Conservation (phyloP, 2,797 vertebrate species). For the Sorex maritimensis region DNA sequence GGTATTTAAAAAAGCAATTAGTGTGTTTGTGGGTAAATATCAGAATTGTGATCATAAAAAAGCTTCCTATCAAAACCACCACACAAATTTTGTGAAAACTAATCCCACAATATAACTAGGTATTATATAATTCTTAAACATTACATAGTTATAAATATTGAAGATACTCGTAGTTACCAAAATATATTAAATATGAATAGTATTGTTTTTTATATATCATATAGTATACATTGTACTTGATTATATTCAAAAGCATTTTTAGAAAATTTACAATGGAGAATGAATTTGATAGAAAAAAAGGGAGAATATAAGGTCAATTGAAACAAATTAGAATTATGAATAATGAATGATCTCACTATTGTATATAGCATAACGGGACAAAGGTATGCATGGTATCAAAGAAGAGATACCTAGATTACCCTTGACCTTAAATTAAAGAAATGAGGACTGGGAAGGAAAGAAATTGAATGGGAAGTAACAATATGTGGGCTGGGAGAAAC, state of each 20-base stretch:
- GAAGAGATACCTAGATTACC: too few relatives aligned
- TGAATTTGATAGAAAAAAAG: not conserved
- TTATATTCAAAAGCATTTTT: not conserved
- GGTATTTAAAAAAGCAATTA: slow-evolving; percentile 77
- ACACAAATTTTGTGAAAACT: slow-evolving; percentile 66
- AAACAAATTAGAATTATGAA: too few relatives aligned
- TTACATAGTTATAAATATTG: not conserved
- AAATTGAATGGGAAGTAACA: too few relatives aligned
- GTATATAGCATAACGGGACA: too few relatives aligned
- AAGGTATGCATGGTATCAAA: too few relatives aligned
- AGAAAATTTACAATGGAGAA: not conserved
- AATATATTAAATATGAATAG: not conserved
- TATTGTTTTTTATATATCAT: not conserved
- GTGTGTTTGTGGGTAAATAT: slow-evolving; percentile 75
- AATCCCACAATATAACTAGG: slow-evolving; percentile 62
- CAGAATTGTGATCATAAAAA: slow-evolving; percentile 58
- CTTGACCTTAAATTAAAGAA: too few relatives aligned
- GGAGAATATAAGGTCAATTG: too few relatives aligned
- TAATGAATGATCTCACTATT: too few relatives aligned
- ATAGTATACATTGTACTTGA: not conserved
- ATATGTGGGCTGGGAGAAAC: too few relatives aligned
- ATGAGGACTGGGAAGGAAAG: too few relatives aligned
- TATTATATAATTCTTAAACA: slow-evolving; percentile 45
- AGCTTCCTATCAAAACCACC: slow-evolving; percentile 46
- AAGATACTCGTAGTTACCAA: not conserved